Conservation (phyloP, 2,113 vertebrate species). For the Podocnemis expansa region DNA sequence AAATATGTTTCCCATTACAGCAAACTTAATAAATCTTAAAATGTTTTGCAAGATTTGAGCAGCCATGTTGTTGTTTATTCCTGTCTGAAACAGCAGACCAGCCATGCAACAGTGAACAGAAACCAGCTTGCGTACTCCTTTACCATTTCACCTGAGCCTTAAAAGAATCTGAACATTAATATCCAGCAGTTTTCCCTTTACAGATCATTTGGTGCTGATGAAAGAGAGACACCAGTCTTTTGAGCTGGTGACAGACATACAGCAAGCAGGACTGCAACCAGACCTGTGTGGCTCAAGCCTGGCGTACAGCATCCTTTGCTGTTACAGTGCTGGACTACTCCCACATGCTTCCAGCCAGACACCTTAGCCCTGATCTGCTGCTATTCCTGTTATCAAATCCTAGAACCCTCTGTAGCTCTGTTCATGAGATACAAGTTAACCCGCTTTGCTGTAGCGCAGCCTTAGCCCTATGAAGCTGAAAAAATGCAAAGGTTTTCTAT, state of each 20-base stretch:
- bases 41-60: background rate
- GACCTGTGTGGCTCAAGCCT: background rate
- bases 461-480: background rate
- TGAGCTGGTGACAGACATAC: rapidly evolving
- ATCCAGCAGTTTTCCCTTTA: background rate
- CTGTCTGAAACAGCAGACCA: background rate
- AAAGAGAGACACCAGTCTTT: background rate
- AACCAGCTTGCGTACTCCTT: background rate
- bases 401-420: background rate
- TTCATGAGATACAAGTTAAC: background rate
- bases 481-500: background rate
- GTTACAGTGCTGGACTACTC: background rate
- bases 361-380: too few relatives aligned
- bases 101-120: background rate
- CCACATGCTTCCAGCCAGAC: background rate
- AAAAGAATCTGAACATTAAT: background rate
- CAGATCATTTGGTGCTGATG: background rate
- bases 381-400: background rate
- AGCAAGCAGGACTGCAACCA: background rate
- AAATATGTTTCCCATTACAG: conserved; percentile 8
- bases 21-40: background rate
- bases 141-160: background rate
- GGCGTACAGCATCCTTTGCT: background rate
- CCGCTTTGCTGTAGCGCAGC: background rate
- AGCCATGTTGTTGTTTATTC: background rate